Evolutionary conservation across 2,888 invertebrate species (phyloP).

Genomic region (Ectemnius cavifrons): DNA sequence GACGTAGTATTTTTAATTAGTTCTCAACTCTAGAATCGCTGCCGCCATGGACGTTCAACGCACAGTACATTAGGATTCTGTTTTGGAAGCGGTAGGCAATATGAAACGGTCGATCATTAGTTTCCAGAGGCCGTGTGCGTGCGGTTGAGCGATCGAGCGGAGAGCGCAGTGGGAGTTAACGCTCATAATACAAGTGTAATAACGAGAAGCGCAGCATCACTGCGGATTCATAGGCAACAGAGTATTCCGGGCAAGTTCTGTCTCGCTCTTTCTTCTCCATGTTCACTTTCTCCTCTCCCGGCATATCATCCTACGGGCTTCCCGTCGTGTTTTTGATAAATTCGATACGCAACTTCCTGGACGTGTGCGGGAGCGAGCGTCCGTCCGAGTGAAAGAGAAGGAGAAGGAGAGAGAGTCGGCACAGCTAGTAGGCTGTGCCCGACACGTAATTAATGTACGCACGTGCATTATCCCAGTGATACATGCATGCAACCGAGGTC

Average conservation of each 20-base stretch:
- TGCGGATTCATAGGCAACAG: not conserved
- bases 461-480: constrained; percentile 49
- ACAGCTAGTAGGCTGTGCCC: not conserved
- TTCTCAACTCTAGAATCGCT: too few relatives aligned
- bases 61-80: not conserved
- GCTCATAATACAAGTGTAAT: constrained; percentile 22
- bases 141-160: constrained; percentile 25
- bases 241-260: too few relatives aligned
- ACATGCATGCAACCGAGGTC: constrained; percentile 36
- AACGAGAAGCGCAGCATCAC: constrained; percentile 35
- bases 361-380: constrained; percentile 32
- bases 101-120: constrained; percentile 6
- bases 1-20: too few relatives aligned
- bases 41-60: not conserved
- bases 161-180: not conserved
- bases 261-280: not conserved
- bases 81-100: not conserved
- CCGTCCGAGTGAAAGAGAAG: constrained; percentile 1
- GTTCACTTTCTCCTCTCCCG: constrained; percentile 49
- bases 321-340: constrained; percentile 74
- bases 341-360: constrained; percentile 71
- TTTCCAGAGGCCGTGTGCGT: not conserved
- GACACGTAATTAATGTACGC: constrained; percentile 60
- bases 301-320: constrained; percentile 66
- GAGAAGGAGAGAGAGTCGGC: too few relatives aligned